These are phyloP conservation scores for Caenorhabditis tropicalis DNA, from an alignment of 1,140 invertebrate genomes.

Conservation along the genomic window DNA sequence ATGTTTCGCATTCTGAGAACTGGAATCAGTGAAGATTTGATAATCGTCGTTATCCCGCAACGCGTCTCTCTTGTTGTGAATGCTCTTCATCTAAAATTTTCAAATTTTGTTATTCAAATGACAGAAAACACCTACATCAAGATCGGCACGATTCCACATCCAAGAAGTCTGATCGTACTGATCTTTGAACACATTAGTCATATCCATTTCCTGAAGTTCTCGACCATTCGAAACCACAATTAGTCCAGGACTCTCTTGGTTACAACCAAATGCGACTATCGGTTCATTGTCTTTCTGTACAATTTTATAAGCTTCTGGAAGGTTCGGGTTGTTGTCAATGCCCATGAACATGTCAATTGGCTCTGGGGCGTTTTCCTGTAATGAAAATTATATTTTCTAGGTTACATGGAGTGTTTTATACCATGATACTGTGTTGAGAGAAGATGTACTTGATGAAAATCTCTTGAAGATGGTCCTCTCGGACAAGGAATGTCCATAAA, in stretches of 20 bases:
- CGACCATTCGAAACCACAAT: slow-evolving; percentile 90
- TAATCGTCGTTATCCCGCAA: slow-evolving; percentile 71
- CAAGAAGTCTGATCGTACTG: slow-evolving; percentile 57
- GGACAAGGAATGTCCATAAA: slow-evolving; percentile 90
- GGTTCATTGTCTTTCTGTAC: slow-evolving; percentile 99
- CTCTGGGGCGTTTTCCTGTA: slow-evolving; percentile 46
- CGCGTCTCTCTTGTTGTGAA: slow-evolving; percentile 61
- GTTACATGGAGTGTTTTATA: background rate
- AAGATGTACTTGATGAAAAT: slow-evolving; percentile 95
- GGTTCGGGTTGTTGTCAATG: slow-evolving; percentile 45
- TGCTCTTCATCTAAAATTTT: slow-evolving; percentile 48
- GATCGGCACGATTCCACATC: slow-evolving; percentile 61
- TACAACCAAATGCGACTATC: slow-evolving; percentile 94
- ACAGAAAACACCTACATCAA: slow-evolving; percentile 31
- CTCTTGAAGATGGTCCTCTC: slow-evolving; percentile 90
- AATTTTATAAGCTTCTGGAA: slow-evolving; percentile 81
- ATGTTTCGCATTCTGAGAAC: background rate
- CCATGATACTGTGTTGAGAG: slow-evolving; percentile 77
- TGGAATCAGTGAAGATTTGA: slow-evolving; percentile 64
- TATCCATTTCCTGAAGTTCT: slow-evolving; percentile 96
- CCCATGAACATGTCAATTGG: slow-evolving; percentile 28
- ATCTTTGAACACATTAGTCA: slow-evolving; percentile 79
- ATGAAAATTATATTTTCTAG: background rate
- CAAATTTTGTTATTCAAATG: background rate
- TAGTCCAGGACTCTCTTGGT: slow-evolving; percentile 83